Percentiles rank a stretch among this genome's conserved stretches.
Evolutionary conservation across 2,113 vertebrate species (phyloP).

Genomic region (Lophotis ruficrista): DNA sequence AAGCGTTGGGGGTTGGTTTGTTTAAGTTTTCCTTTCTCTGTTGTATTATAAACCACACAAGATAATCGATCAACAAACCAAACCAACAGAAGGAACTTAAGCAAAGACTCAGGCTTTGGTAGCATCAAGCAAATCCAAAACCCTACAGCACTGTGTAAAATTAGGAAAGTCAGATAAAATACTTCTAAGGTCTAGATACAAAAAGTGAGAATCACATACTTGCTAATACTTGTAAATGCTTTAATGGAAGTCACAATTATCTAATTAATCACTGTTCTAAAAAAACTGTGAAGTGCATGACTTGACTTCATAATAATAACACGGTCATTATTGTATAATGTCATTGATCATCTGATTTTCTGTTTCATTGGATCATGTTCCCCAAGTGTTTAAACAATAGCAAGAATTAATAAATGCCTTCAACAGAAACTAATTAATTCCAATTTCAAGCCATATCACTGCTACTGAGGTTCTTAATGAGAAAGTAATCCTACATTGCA

Average conservation of each 20-base stretch:
- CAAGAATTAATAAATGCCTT: background rate
- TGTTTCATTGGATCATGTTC: background rate
- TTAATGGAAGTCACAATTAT: background rate
- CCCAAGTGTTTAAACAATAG: background rate
- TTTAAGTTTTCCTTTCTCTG: background rate
- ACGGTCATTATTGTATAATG: background rate
- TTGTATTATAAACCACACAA: background rate
- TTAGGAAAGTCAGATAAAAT: background rate
- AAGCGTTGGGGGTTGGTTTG: background rate
- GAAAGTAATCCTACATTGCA: background rate
- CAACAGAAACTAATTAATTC: background rate
- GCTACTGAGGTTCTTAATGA: background rate
- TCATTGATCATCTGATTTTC: constrained; percentile 1
- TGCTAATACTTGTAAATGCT: background rate
- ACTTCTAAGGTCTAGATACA: background rate
- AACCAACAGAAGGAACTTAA: background rate
- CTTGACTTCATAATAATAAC: background rate
- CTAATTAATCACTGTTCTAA: background rate
- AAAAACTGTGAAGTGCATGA: background rate
- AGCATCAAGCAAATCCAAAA: background rate
- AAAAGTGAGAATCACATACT: background rate
- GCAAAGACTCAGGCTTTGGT: background rate
- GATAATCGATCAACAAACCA: background rate
- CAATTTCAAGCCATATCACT: background rate
- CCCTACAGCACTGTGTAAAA: background rate